Base-by-base conservation (phyloP, 1,140 invertebrate species). In the Homarus americanus region DNA sequence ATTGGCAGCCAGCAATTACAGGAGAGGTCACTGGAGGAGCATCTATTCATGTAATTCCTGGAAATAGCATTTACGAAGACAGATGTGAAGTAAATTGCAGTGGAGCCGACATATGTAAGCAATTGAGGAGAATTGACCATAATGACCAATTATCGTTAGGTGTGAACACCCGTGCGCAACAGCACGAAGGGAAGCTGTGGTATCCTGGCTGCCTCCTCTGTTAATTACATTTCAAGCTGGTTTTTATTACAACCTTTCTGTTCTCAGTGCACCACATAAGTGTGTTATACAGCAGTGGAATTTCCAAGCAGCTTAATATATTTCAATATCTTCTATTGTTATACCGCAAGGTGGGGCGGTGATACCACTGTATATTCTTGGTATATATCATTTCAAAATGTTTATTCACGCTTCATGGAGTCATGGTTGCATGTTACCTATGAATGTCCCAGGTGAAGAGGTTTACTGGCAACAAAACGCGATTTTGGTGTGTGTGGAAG, bases 91-190 rank as follows among this genome's bases (percentile, higher is more conserved):
- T n/a, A 69, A 2, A n/a, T 24, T 69, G 63, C 63, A 20, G 63
- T 28, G 4, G 63, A n/a, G 63, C 63, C 63, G 28, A 28, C 28
- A 28, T 28, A 69, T 69, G 63, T 69, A n/a, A n/a, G 63, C 63
- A 69, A 69, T 69, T 69, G 63, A n/a, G 63, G 32, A n/a, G 32
- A n/a, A 69, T 69, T 69, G 1, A 24, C 63, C 12, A 28, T 69
- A 69, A 69, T 69, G 63, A 69, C 63, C 63, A 69, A 69, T 69
- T 69, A 69, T 69, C 63, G 32, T 69, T 69, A 69, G 32, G n/a
- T 69, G n/a, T 69, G 28, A n/a, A 28, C 9, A 24, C 63, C 7
- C 28, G 28, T 69, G 32, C 24, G 63, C 63, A 32, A 7, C 15
- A 15, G 53, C 15, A 28, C 63, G n/a, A 28, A 69, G 63, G 63